Evolutionary conservation across 1,140 invertebrate species (phyloP), one percentile per base, ranked within the genome.

Genomic region (Pectinophora gossypiella): DNA sequence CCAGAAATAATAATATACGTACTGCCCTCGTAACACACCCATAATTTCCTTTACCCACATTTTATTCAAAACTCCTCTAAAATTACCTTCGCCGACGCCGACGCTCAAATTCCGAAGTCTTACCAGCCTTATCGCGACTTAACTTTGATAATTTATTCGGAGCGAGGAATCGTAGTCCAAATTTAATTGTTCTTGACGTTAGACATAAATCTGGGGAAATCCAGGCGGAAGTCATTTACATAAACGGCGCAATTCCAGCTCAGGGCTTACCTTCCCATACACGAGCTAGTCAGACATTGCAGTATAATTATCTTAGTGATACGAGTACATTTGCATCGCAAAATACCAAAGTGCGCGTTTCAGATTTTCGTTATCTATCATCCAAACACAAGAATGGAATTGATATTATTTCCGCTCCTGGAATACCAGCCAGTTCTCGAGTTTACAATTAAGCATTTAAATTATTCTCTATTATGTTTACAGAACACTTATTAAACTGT

Each of bases 211-310:
- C 78, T 75, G 64, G 54, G 61, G 63, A 76, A 76, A 80, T 81
- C 72, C 74, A 71, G 57, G 72, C 72, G 77, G 77, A 85, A 81
- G 68, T 68, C 64, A 81, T 85, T 79, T 82, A 76, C 79, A 83
- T 82, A 76, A 81, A 76, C 51, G 71, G 61, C 69, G 61, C 58
- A 62, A 68, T 74, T 64, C 54, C 52, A 47, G 61, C 36, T 15
- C 13, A 40, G 7, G 36, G 7, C 36, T 40, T 40, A 18, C 36
- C 36, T 40, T 40, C 36, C 36, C 7, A 40, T 40, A 18, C 36
- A 13, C 10, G n/a, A 32, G 27, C 27, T 32, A 32, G 27, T 32
- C 27, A 32, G 27, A n/a, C 27, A 32, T 32, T 12, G 27, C 27
- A 32, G 27, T n/a, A 32, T 32, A 32, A 32, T 32, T 32, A 32